Percentiles rank a stretch among this genome's conserved stretches.
These are phyloP conservation scores for Emydoidea blandingii DNA, from an alignment of 2,797 vertebrate species.

Conservation along the genomic window DNA sequence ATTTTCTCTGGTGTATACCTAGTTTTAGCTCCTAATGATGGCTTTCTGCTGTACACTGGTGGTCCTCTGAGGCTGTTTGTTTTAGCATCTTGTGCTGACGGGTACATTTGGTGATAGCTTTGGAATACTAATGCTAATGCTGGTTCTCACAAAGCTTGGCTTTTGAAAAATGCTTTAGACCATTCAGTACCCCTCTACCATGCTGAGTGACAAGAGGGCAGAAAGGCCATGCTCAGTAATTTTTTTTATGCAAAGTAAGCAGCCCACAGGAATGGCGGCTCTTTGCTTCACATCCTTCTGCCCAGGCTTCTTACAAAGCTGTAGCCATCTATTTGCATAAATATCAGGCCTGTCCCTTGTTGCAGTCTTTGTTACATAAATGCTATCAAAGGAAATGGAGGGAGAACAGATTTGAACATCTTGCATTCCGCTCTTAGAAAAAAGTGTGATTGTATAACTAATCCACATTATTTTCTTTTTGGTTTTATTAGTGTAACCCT, in stretches of 20 bases:
- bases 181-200: constrained; percentile 12
- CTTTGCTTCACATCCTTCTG: constrained; percentile 26
- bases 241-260: not conserved
- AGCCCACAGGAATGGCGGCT: not conserved
- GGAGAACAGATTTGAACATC: not conserved
- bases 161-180: constrained; percentile 33
- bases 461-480: constrained; percentile 34
- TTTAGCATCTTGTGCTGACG: constrained; percentile 5
- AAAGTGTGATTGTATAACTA: not conserved
- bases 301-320: constrained; percentile 52
- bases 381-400: constrained; percentile 4
- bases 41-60: constrained; percentile 47
- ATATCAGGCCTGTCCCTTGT: constrained; percentile 63
- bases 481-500: constrained; percentile 28
- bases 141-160: constrained; percentile 34
- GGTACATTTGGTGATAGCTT: constrained; percentile 3
- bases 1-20: constrained; percentile 14
- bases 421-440: constrained; percentile 15
- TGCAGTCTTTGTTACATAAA: constrained; percentile 60
- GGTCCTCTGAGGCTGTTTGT: constrained; percentile 47
- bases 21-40: constrained; percentile 28
- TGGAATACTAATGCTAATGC: constrained; percentile 49
- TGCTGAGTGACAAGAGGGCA: constrained; percentile 13
- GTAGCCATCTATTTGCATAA: constrained; percentile 45
- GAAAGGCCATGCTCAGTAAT: not conserved